Evolutionary conservation across 2,797 vertebrate species (phyloP).

Genomic region (Parotocinclus haroldoi): DNA sequence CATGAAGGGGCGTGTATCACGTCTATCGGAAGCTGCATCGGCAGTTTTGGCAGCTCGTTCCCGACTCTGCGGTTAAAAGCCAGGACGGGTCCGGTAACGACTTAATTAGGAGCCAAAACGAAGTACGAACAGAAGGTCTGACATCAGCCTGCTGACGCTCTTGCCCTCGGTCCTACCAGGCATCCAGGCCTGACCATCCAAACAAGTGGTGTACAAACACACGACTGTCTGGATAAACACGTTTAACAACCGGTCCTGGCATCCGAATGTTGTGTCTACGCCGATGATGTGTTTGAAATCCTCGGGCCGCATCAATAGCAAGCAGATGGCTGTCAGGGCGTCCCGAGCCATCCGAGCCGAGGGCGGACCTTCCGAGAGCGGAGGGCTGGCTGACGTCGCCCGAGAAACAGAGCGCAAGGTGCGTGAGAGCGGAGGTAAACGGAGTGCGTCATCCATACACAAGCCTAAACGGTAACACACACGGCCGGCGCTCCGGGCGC

Average conservation of each 20-base stretch:
- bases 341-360: background rate
- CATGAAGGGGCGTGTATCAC: too few relatives aligned
- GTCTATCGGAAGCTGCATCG: too few relatives aligned
- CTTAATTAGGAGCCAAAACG: too few relatives aligned
- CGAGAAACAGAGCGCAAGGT: constrained; percentile 43
- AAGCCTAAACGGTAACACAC: constrained; percentile 33
- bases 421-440: constrained; percentile 48
- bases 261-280: background rate
- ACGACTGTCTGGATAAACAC: constrained; percentile 23
- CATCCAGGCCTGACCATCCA: background rate
- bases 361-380: too few relatives aligned
- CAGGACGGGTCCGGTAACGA: too few relatives aligned
- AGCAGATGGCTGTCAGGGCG: background rate
- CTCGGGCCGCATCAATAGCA: background rate
- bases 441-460: constrained; percentile 19
- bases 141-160: background rate
- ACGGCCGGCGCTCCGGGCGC: constrained; percentile 5
- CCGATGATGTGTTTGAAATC: constrained; percentile 16
- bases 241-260: constrained; percentile 18
- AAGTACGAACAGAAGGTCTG: background rate
- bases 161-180: background rate
- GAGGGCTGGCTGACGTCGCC: background rate
- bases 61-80: too few relatives aligned
- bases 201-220: constrained; percentile 25
- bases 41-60: too few relatives aligned